Base-by-base conservation (phyloP, 2,797 vertebrate genomes). In the Apogon hyalosoma region DNA sequence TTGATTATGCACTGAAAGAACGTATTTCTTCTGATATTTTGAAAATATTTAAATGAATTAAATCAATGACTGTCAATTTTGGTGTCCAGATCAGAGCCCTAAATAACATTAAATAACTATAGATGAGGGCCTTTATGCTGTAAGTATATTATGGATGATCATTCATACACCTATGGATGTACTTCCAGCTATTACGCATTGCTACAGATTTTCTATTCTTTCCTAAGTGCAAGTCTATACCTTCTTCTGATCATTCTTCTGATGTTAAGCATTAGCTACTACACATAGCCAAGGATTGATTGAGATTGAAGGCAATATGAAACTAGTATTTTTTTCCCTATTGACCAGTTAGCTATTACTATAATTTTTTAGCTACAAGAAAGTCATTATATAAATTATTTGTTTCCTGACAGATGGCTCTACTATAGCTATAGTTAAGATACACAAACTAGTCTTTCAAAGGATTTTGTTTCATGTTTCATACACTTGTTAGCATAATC, bases 61-160 rank as follows among this genome's bases (percentile, higher is more conserved):
- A 3, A 2, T 8, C 9, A 36, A 36, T 36, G 33, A 36, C 33
- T 36, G 33, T 36, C 14, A 57, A 40, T 12, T 46, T 56, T 18
- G 11, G 8, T 3, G 28, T 9, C 39, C 7, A 50, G 12, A 67
- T 33, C 41, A 19, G 7, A 54, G 11, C 38, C 10, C 41, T 48
- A 40, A 40, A 48, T 31, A 53, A 39, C n/a, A 12, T n/a, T 18
- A 16, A 61, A 64, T 14, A 59, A 8, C 21, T 8, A 45, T 14
- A 14, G n/a, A 48, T 11, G 19, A 45, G n/a, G 41, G 7, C 4
- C 28, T 3, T 11, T 28, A 46, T 18, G 31, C 43, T 7, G 3
- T 36, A 21, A 18, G 18, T 19, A 6, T 6, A 39, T n/a, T 12
- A 31, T 6, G 19, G 16, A 50, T 11, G 10, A 4, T 15, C 28